These are phyloP conservation scores for Xylota sylvarum DNA, from an alignment of 2,888 invertebrate genomes.

Conservation along the genomic window DNA sequence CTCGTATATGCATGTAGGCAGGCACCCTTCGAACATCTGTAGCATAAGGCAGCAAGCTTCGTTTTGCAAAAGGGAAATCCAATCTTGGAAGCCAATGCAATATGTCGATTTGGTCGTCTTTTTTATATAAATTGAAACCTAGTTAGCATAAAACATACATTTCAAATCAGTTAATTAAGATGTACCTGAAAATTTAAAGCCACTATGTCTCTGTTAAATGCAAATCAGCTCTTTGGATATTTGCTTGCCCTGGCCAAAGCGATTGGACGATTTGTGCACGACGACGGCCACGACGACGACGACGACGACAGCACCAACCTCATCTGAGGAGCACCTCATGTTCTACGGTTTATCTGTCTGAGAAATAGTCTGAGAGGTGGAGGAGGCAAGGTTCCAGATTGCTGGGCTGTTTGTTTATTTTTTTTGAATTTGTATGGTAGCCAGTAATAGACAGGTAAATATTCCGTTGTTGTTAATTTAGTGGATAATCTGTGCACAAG, in stretches of 20 bases:
- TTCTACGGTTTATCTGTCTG: constrained; percentile 42
- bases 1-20: too few relatives aligned
- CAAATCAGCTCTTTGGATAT: constrained; percentile 70
- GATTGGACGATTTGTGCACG: constrained; percentile 74
- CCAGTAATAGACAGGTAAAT: constrained; percentile 61
- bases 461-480: constrained; percentile 74
- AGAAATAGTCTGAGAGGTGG: neutral
- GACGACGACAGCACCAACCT: constrained; percentile 26
- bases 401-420: constrained; percentile 10
- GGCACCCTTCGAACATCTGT: constrained; percentile 47
- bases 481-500: constrained; percentile 72
- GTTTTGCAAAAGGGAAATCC: constrained; percentile 48
- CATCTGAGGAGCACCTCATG: constrained; percentile 41
- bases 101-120: constrained; percentile 49
- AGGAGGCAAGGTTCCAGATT: constrained; percentile 35
- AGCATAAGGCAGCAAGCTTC: neutral
- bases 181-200: constrained; percentile 77
- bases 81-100: constrained; percentile 56
- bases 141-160: constrained; percentile 77
- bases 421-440: constrained; percentile 36
- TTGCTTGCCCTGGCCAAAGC: constrained; percentile 48
- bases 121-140: constrained; percentile 72
- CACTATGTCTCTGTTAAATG: constrained; percentile 77
- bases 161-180: constrained; percentile 77
- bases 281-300: constrained; percentile 56